Conservation (phyloP, 2,113 vertebrate genomes). For the human (Homo sapiens) region GRCh38 chr12:80851501-80852000, state of each 20-base stretch:
- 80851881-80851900: constrained; percentile 9
- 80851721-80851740: not conserved
- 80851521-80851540: not conserved
- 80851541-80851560: not conserved
- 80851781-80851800: not conserved
- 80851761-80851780: not conserved
- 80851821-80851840: not conserved
- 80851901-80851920: constrained; percentile 1
- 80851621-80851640: not conserved
- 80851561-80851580: not conserved
- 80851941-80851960: constrained; percentile 12
- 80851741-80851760: not conserved
- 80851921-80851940: not conserved
- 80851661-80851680: not conserved
- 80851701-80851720: not conserved
- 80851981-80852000: constrained; percentile 23
- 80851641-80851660: not conserved
- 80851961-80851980: not conserved
- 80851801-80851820: not conserved
- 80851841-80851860: not conserved
- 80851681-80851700: not conserved
- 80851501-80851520: not conserved
- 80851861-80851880: constrained; percentile 5
- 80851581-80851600: not conserved
- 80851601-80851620: not conserved